Evolutionary conservation across 2,797 vertebrate genomes (phyloP), one percentile per base, ranked within the genome.

Genomic region (Fringilla coelebs): DNA sequence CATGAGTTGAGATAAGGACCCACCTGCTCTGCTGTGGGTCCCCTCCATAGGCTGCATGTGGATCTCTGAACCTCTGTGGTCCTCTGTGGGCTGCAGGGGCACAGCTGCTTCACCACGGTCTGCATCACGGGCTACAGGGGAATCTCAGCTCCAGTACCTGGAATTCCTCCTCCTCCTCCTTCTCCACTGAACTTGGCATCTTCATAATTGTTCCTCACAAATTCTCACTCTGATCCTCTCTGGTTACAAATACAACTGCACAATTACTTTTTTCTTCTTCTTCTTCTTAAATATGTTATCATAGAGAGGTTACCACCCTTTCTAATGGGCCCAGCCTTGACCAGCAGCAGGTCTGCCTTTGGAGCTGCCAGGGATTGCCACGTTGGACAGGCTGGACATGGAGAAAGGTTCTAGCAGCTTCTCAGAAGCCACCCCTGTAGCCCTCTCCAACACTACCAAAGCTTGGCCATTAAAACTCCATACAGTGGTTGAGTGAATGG

Each of bases 231-330:
- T 34, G 11, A 8, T 31, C 17, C 19, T 41, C 14, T 41, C 57
- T 31, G 41, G 9, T 31, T 40, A 24, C n/a, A 46, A 21, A 21
- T 20, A 21, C 2, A n/a, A 26, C 5, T 31, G 29, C 0, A 0
- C 25, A 31, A 14, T 14, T 61, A 24, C 5, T 9, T 54, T 29
- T 15, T 41, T 51, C 7, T 22, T 22, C 36, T 43, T 38, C 25
- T 28, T n/a, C 14, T 61, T 26, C 41, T 22, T 31, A 22, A 22
- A 34, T 41, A 10, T 9, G 4, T 21, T 63, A 7, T 26, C 34
- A 26, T 13, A 19, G 31, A 31, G 8, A 14, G 1, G 1, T 77
- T 62, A 3, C 11, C 25, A 22, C 11, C 14, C 10, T 19, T 86
- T 48, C 26, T 48, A 34, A 16, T 4, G 18, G 17, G 14, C 41